Evolutionary conservation across 2,113 vertebrate genomes (phyloP), one percentile per base, ranked within the genome.

Genomic region (Symphodus melops): DNA sequence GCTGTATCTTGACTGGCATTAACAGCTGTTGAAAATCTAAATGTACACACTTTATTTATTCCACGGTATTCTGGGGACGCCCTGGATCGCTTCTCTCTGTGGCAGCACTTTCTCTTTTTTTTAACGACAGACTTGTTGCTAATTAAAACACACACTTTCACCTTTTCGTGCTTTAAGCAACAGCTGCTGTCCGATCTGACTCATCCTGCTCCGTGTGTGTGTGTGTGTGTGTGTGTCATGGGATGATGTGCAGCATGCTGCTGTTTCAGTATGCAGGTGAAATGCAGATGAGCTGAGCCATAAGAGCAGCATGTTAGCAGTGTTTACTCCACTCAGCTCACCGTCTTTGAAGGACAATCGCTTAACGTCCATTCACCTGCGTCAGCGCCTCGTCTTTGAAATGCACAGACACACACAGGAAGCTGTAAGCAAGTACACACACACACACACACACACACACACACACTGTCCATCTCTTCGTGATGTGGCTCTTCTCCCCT

Each of bases 231-330:
- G 62, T 53, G 36, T 64, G 23, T 84, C 41, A 33, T 33, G 28
- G 28, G 75, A 75, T 58, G 61, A 80, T 72, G 36, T 66, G 71
- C 36, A 41, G 58, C 19, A 59, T 54, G 42, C 73, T 57, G 46
- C 52, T 11, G 46, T 75, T 80, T 60, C 57, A 66, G 33, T 74
- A 87, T 87, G 85, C 64, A 82, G 41, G 86, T 77, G 39, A 82
- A 51, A 88, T 91, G 88, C 68, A 87, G 88, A 87, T 85, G 58
- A 83, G 37, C 36, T 1, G 57, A 20, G 63, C 59, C 28, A 53
- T 77, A 72, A 79, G 76, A 75, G 55, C 61, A 5, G 63, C 21
- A 51, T n/a, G 55, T 59, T 13, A 72, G 28, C 78, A 64, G 77
- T 36, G 28, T 72, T 67, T 33, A 42, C 53, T 54, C 41, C 42